A percentile compares a stretch with the other conserved stretches of the same genome.
Conservation (phyloP, 2,888 invertebrate species). For the Ptychoptera contaminata region DNA sequence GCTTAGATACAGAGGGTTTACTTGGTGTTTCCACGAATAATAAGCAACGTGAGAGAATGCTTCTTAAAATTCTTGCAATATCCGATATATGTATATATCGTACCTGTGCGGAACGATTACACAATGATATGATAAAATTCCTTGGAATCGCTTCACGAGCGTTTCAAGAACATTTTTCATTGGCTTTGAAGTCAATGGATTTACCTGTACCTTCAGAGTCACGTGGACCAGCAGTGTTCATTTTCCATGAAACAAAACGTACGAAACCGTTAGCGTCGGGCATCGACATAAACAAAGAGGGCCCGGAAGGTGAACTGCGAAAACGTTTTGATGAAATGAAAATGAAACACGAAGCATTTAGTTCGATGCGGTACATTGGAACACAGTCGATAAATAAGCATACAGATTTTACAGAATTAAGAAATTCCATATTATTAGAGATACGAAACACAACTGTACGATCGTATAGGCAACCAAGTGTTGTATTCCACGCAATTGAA, state of each 20-base stretch:
- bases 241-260: slow-evolving; percentile 65
- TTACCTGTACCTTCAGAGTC: slow-evolving; percentile 23
- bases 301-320: slow-evolving; percentile 44
- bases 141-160: slow-evolving; percentile 60
- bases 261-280: slow-evolving; percentile 46
- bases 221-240: slow-evolving; percentile 56
- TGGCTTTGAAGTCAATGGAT: slow-evolving; percentile 18
- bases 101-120: slow-evolving; percentile 56
- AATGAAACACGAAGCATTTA: slow-evolving; percentile 52
- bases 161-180: slow-evolving; percentile 54
- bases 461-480: slow-evolving; percentile 46
- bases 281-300: slow-evolving; percentile 32
- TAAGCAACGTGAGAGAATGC: slow-evolving; percentile 38
- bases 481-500: slow-evolving; percentile 51
- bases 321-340: slow-evolving; percentile 44
- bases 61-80: slow-evolving; percentile 61
- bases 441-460: slow-evolving; percentile 54
- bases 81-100: slow-evolving; percentile 67
- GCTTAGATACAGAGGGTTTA: slow-evolving; percentile 69
- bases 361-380: slow-evolving; percentile 53
- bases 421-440: slow-evolving; percentile 40
- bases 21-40: slow-evolving; percentile 35
- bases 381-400: slow-evolving; percentile 34
- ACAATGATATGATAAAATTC: slow-evolving; percentile 61
- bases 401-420: slow-evolving; percentile 46